Evolutionary conservation across 2,113 vertebrate genomes (phyloP), one percentile per base, ranked within the genome.

Genomic region (Pomatostomus ruficeps): DNA sequence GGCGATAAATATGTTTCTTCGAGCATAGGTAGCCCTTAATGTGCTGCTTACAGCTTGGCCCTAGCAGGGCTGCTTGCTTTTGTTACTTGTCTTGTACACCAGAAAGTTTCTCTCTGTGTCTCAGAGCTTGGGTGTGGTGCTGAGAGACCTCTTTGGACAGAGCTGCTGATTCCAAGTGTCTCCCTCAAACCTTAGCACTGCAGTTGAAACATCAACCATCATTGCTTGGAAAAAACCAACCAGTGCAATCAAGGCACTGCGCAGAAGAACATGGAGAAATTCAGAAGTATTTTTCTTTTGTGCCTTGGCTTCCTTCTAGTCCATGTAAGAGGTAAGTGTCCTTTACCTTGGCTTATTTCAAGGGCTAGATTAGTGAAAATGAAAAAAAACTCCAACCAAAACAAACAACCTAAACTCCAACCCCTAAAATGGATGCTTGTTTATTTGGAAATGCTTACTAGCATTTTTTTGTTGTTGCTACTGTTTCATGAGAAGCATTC

Each of bases 281-380:
- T 96, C 72, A 45, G 65, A 84, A 83, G 10, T 14, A 51, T 57
- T 62, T 43, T 97, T 40, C 42, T 97, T 79, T 43, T 95, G 67
- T 96, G 88, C 42, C 33, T 95, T 66, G 88, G 86, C 58, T 91
- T 95, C 74, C 76, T 97, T 91, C 78, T 96, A 35, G 45, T 90
- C 35, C 62, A 46, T 6, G 84, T 94, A 33, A 87, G 62, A 92
- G 96, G 97, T 97, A 95, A 94, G 97, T 63, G 31, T 80, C 9
- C 9, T 58, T 95, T 85, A 22, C 42, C 20, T 83, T 70, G 17
- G 5, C 8, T 88, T 90, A 49, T 81, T 93, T 86, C 40, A 80
- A 38, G 29, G 7, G 5, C 8, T 4, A 14, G 33, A 20, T n/a
- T 62, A 51, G 73, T 83, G 70, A 79, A 88, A 91, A 58, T 31